Evolutionary conservation across 2,888 invertebrate genomes (phyloP), one percentile per base, ranked within the genome.

Genomic region (Eustalomyia histrio): DNA sequence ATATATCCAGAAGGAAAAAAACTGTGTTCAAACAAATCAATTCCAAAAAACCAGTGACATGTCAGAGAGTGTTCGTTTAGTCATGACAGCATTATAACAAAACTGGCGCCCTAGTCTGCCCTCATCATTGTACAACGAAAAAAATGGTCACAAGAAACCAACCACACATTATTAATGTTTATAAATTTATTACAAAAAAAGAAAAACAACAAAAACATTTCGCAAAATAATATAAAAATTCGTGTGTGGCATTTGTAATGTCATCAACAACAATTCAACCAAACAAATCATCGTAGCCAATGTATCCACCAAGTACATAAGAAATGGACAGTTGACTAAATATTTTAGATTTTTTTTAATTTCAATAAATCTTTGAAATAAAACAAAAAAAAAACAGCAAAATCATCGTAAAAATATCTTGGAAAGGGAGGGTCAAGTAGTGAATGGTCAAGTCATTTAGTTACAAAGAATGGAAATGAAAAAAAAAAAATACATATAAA

Each of bases 161-260:
- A 67, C 43, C 58, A 52, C 76, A 78, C 74, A 72, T 87, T 85
- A 87, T 87, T 86, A 83, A 84, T 84, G 84, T 61, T 78, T 79
- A 80, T 76, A 83, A 83, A 83, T 83, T 84, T 80, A 83, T 85
- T 79, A 80, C 80, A 63, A 75, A 74, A 53, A 53, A 76, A 72
- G 18, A 76, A 68, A 53, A 68, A 14, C 14, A 63, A n/a, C 4
- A 57, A 29, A 63, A 65, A 33, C 33, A 73, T 64, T 74, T 67
- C 52, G 68, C 61, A 74, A 74, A 69, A 85, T 85, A 85, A 84
- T 85, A 83, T 50, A 76, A 65, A 74, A 80, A 68, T 73, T 85
- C 88, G 88, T 88, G 88, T 88, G 88, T 88, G 88, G 88, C 85
- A 85, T 85, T 86, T 84, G 83, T 82, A 83, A 83, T 87, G 88